A percentile compares a stretch with the other conserved stretches of the same genome.
Evolutionary conservation across 2,888 invertebrate species (phyloP).

Genomic region (Drosophila tanythrix): DNA sequence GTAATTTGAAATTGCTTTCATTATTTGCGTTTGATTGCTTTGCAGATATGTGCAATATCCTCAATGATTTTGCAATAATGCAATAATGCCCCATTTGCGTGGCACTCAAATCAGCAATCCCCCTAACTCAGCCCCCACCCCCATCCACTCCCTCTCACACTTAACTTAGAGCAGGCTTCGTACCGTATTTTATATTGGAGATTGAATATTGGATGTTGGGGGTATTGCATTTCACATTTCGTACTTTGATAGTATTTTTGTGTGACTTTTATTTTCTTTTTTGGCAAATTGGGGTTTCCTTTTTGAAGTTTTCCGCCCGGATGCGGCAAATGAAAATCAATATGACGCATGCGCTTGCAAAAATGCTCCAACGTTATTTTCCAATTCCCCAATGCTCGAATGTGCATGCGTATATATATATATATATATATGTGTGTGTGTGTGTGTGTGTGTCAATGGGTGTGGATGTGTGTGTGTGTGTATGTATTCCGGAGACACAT

Average conservation of each 20-base stretch:
- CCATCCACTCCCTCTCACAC: too few species aligned
- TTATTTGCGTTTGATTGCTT: constrained; percentile 43
- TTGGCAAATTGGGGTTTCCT: constrained; percentile 73
- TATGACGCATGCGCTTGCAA: constrained; percentile 75
- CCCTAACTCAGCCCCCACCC: background rate
- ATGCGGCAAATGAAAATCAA: constrained; percentile 71
- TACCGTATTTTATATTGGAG: background rate
- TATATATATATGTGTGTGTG: background rate
- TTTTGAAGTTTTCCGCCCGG: constrained; percentile 66
- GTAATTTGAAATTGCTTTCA: constrained; percentile 14
- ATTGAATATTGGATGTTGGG: constrained; percentile 21
- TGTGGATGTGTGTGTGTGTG: constrained; percentile 12
- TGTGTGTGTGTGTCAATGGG: constrained; percentile 5
- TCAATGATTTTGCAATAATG: constrained; percentile 15
- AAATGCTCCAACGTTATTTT: constrained; percentile 11
- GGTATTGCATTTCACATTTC: constrained; percentile 51
- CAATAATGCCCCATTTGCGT: constrained; percentile 8
- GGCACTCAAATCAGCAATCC: constrained; percentile 9
- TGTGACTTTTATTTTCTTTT: constrained; percentile 14
- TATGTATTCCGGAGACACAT: constrained; percentile 39
- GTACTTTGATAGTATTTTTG: constrained; percentile 22
- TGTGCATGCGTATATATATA: background rate
- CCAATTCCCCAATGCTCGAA: constrained; percentile 22
- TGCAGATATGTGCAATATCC: constrained; percentile 4
- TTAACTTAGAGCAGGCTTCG: background rate